Conservation (phyloP, 2,888 invertebrate genomes). For the Melinopterus prodromus region DNA sequence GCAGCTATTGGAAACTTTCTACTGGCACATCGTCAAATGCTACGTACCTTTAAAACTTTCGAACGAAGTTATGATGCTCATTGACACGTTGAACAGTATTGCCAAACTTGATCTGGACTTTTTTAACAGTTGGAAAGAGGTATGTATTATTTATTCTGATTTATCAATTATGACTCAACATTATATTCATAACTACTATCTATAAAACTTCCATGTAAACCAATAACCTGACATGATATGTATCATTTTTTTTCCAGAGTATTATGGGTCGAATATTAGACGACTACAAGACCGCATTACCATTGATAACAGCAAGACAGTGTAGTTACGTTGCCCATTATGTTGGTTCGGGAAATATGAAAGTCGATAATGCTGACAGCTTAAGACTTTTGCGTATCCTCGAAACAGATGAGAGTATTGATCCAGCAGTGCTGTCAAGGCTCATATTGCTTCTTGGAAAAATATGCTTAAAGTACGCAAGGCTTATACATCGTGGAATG, state of each 20-base stretch:
- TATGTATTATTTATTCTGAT: neutral
- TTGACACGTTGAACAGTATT: neutral
- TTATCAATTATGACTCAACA: neutral
- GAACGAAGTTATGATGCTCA: conserved; percentile 17
- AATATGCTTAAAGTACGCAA: conserved; percentile 21
- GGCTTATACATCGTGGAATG: neutral
- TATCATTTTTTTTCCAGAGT: neutral
- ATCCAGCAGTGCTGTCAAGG: conserved; percentile 15
- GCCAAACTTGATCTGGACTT: neutral
- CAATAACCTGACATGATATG: neutral
- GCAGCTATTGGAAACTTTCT: conserved; percentile 5
- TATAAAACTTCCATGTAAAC: neutral
- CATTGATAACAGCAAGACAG: neutral
- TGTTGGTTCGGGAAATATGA: neutral
- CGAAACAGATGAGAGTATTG: conserved; percentile 5
- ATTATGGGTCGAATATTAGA: neutral
- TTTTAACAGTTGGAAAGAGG: neutral
- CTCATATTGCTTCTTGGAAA: conserved; percentile 25
- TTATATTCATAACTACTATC: neutral
- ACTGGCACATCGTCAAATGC: neutral
- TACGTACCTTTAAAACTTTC: conserved; percentile 25
- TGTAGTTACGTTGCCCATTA: neutral
- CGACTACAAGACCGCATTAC: neutral
- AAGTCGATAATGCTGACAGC: neutral
- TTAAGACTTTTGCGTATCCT: neutral